Percentiles rank a stretch among this genome's conserved stretches.
These are phyloP conservation scores for Laticauda laticaudata DNA, from an alignment of 2,113 vertebrate genomes.

Conservation along the genomic window DNA sequence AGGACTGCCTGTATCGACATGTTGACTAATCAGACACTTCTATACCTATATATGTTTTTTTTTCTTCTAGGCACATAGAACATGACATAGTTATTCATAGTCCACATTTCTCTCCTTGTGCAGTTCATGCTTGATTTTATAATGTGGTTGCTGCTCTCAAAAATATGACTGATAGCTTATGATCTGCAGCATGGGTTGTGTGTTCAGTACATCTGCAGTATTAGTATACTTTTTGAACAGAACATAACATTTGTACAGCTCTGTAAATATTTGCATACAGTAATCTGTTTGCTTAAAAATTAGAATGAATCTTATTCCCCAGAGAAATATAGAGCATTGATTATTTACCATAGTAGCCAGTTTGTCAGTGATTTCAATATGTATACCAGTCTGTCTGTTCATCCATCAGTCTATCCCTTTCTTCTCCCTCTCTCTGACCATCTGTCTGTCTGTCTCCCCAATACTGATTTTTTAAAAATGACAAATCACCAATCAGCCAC, in stretches of 20 bases:
- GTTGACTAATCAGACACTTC: neutral
- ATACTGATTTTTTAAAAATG: conserved; percentile 42
- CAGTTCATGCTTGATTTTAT: neutral
- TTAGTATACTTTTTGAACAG: neutral
- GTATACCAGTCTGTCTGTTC: conserved; percentile 32
- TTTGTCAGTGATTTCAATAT: conserved; percentile 56
- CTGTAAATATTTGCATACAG: conserved; percentile 12
- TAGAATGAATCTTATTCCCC: conserved; percentile 9
- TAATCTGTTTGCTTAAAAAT: conserved; percentile 15
- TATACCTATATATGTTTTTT: neutral
- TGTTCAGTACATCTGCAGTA: neutral
- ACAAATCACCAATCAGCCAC: conserved; percentile 51
- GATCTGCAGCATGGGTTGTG: neutral
- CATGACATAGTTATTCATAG: neutral
- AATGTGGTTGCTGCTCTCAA: neutral
- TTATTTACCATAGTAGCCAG: conserved; percentile 32
- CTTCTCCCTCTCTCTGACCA: neutral
- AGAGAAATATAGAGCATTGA: conserved; percentile 14
- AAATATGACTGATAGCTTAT: neutral
- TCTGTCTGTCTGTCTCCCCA: neutral
- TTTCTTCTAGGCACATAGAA: neutral
- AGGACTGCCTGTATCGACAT: neutral
- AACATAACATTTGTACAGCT: neutral
- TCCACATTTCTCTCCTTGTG: neutral
- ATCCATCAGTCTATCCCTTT: neutral